phyloP scores from a whole-genome alignment of 2,797 vertebrate species.

The Poeciliopsis paucimaculata region DNA sequence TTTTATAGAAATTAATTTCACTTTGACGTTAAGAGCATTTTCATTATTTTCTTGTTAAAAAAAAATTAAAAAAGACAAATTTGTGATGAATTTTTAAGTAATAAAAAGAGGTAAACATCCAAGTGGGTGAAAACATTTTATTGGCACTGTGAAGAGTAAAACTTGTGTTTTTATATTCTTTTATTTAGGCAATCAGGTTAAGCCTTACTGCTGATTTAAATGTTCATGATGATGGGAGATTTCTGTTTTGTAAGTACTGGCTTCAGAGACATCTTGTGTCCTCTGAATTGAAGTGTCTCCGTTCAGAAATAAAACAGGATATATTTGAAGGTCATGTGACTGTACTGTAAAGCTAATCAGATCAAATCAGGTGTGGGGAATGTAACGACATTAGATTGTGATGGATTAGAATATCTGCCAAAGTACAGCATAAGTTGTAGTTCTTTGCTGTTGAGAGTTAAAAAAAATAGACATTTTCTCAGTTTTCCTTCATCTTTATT shows the following conservation, averaged over 20 bases:
- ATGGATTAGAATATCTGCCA: background rate
- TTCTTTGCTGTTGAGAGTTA: background rate
- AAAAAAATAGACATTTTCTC: background rate
- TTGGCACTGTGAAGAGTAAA: background rate
- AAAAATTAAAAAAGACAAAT: background rate
- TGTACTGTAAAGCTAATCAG: background rate
- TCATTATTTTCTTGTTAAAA: background rate
- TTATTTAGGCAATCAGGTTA: background rate
- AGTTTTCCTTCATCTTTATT: background rate
- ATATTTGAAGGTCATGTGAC: constrained; percentile 1
- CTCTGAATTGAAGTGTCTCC: background rate
- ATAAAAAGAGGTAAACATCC: background rate
- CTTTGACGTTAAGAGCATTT: background rate
- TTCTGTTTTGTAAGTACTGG: background rate
- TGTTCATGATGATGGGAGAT: background rate
- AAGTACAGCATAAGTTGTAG: background rate
- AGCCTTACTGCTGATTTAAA: background rate
- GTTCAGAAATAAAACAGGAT: background rate
- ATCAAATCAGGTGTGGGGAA: background rate
- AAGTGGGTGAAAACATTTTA: background rate
- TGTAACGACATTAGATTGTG: background rate
- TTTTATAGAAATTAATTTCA: background rate
- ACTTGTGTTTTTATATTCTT: background rate
- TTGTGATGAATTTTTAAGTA: background rate
- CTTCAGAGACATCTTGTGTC: background rate